Conservation (phyloP, 1,140 invertebrate species). For the Tetragonula clypearis region DNA sequence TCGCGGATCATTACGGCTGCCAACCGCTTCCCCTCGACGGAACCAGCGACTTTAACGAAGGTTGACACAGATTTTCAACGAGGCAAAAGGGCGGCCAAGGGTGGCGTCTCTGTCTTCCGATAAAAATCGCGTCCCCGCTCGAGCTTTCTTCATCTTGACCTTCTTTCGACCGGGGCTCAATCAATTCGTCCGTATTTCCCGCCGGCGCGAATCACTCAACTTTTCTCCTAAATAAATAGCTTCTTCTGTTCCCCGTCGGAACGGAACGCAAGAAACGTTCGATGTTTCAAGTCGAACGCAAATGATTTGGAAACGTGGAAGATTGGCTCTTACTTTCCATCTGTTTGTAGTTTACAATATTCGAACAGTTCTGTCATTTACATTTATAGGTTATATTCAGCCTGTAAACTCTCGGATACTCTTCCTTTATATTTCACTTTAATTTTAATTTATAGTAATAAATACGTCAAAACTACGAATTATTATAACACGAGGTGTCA, state of each 20-base stretch:
- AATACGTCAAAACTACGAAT: too few species aligned
- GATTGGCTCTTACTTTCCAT: background rate
- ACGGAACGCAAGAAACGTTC: background rate
- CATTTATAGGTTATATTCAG: too few species aligned
- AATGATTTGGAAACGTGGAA: background rate
- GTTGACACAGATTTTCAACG: conserved; percentile 60
- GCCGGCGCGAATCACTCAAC: background rate
- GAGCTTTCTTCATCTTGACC: conserved; percentile 58
- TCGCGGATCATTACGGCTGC: conserved; percentile 40
- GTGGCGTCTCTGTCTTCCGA: conserved; percentile 51
- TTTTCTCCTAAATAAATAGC: conserved; percentile 31
- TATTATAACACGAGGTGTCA: too few species aligned
- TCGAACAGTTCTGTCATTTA: too few species aligned
- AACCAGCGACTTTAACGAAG: conserved; percentile 50
- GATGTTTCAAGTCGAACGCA: background rate
- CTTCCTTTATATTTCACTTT: too few species aligned
- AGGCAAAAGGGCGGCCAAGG: conserved; percentile 28
- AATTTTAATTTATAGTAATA: too few species aligned
- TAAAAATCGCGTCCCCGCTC: conserved; percentile 41
- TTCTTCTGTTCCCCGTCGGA: background rate
- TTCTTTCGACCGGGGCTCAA: conserved; percentile 35
- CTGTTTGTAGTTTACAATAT: background rate
- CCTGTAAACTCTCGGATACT: too few species aligned
- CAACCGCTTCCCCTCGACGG: background rate
- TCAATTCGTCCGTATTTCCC: conserved; percentile 20